Percentiles rank a stretch among this genome's conserved stretches.
These are phyloP conservation scores for Strigamia maritima DNA, from an alignment of 2,888 invertebrate genomes.

Conservation along the genomic window DNA sequence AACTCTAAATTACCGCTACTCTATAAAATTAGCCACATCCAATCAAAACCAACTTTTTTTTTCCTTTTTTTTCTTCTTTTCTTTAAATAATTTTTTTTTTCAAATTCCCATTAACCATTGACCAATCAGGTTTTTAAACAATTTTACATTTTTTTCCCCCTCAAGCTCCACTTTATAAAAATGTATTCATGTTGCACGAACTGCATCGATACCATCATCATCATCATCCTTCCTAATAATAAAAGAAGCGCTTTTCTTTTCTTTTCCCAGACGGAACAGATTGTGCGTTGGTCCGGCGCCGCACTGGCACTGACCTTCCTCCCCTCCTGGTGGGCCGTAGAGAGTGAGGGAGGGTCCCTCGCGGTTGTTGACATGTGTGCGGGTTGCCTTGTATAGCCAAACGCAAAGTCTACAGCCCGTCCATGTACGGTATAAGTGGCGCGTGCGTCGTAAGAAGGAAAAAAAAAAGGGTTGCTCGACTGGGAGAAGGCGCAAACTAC, in stretches of 20 bases:
- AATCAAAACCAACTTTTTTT: too few relatives aligned
- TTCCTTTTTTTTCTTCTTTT: too few relatives aligned
- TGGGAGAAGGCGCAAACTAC: background rate
- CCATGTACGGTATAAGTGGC: background rate
- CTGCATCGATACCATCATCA: background rate
- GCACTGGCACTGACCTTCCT: background rate
- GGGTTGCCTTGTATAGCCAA: background rate
- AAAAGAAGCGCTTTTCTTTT: background rate
- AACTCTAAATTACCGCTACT: too few relatives aligned
- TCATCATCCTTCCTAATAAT: background rate
- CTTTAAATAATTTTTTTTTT: too few relatives aligned
- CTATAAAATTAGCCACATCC: too few relatives aligned
- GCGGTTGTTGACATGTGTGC: background rate
- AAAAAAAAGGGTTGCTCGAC: background rate
- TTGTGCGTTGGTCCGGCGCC: background rate
- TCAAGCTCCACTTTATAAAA: too few relatives aligned
- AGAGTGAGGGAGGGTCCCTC: background rate
- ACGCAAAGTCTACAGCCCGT: background rate
- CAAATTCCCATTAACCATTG: too few relatives aligned
- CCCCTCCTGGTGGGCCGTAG: background rate
- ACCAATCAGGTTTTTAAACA: too few relatives aligned
- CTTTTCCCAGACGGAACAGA: background rate
- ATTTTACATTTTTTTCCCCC: background rate
- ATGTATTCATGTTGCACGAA: background rate
- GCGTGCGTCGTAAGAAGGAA: background rate